Conservation (phyloP, 1,140 invertebrate genomes). For the Popillia japonica region DNA sequence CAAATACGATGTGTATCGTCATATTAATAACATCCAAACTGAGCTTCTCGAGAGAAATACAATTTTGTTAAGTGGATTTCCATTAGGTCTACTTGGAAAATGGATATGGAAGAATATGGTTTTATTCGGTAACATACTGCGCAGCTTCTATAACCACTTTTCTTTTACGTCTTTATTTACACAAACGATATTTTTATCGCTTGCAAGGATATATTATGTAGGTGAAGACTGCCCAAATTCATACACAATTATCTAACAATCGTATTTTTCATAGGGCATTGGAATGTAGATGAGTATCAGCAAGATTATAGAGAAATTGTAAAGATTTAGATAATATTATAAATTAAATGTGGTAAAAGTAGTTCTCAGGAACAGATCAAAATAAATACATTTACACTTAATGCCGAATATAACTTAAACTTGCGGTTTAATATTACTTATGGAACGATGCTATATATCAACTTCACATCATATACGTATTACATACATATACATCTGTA, state of each 20-base stretch:
- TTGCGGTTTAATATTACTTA: too few relatives aligned
- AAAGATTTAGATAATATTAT: too few relatives aligned
- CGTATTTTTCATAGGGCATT: background rate
- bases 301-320: too few relatives aligned
- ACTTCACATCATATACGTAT: too few relatives aligned
- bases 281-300: background rate
- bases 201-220: background rate
- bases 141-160: background rate
- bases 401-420: too few relatives aligned
- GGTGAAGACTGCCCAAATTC: too few relatives aligned
- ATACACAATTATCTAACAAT: background rate
- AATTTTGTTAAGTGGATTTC: constrained; percentile 20
- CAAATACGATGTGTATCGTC: background rate
- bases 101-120: constrained; percentile 12
- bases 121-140: background rate
- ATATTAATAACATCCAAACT: constrained; percentile 3
- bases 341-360: too few relatives aligned
- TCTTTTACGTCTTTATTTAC: background rate
- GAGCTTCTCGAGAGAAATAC: background rate
- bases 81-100: background rate
- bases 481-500: too few relatives aligned
- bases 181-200: background rate
- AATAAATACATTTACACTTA: too few relatives aligned
- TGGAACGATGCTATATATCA: too few relatives aligned
- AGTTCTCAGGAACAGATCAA: too few relatives aligned